These are phyloP conservation scores for Noctua janthe DNA, from an alignment of 2,888 invertebrate species.

Conservation along the genomic window DNA sequence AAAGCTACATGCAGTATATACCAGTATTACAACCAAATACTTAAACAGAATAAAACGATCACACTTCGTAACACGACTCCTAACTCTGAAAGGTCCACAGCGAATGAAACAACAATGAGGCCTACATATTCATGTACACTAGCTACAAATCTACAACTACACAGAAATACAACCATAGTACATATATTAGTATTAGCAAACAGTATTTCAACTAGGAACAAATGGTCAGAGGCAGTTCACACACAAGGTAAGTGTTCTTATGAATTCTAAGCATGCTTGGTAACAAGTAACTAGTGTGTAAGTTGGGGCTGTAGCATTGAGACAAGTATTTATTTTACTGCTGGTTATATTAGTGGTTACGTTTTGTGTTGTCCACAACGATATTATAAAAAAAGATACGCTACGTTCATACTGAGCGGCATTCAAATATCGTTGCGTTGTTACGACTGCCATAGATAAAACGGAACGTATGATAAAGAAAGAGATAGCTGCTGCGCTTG, in stretches of 20 bases:
- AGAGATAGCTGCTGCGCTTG: too few species aligned
- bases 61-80: constrained; percentile 20
- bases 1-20: neutral
- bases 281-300: neutral
- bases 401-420: too few species aligned
- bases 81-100: constrained; percentile 34
- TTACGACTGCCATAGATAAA: too few species aligned
- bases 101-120: constrained; percentile 32
- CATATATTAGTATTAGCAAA: neutral
- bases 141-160: constrained; percentile 23
- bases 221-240: neutral
- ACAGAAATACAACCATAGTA: constrained; percentile 19
- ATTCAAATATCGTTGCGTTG: too few species aligned
- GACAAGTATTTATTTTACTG: neutral
- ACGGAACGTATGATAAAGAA: too few species aligned
- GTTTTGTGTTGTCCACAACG: neutral
- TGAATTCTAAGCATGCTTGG: neutral
- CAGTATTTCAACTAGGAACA: neutral
- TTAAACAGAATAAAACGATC: constrained; percentile 23
- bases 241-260: neutral
- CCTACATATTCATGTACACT: constrained; percentile 28
- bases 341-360: neutral
- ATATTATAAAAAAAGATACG: too few species aligned
- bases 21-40: neutral
- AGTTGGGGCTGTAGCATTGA: neutral